A percentile compares a stretch with the other conserved stretches of the same genome.
Evolutionary conservation across 2,797 vertebrate species (phyloP).

Genomic region (Morelia viridis): DNA sequence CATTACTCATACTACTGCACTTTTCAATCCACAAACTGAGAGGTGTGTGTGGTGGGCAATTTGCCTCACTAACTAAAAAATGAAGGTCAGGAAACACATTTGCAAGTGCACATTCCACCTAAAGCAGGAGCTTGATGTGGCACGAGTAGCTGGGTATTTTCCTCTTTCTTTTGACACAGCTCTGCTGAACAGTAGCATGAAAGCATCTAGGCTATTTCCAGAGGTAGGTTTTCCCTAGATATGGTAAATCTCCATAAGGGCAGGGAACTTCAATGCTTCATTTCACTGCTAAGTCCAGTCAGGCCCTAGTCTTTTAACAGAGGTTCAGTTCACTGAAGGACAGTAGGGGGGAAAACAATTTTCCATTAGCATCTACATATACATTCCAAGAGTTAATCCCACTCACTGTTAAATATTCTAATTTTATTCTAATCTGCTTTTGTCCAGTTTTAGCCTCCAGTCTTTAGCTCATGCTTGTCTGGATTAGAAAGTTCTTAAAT

Average conservation of each 20-base stretch:
- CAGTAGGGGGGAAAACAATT: not conserved
- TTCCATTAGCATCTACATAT: not conserved
- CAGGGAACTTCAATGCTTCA: not conserved
- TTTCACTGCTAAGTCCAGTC: not conserved
- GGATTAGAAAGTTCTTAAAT: constrained; percentile 8
- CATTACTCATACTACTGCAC: not conserved
- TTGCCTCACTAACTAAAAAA: not conserved
- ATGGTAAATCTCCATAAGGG: not conserved
- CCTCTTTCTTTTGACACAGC: not conserved
- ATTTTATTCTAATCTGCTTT: constrained; percentile 11
- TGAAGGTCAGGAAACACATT: not conserved
- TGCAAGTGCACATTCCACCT: not conserved
- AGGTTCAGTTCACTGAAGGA: not conserved
- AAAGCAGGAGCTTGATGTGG: not conserved
- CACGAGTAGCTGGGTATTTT: not conserved
- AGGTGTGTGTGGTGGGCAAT: not conserved
- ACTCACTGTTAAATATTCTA: not conserved
- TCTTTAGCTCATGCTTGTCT: constrained; percentile 4
- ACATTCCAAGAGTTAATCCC: not conserved
- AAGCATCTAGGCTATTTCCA: not conserved
- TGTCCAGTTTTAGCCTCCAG: not conserved
- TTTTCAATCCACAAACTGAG: not conserved
- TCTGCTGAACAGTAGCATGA: not conserved
- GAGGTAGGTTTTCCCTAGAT: not conserved
- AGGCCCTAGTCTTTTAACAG: not conserved